Evolutionary conservation across 2,113 vertebrate species (phyloP).

Genomic region (Rhinolophus sinicus): DNA sequence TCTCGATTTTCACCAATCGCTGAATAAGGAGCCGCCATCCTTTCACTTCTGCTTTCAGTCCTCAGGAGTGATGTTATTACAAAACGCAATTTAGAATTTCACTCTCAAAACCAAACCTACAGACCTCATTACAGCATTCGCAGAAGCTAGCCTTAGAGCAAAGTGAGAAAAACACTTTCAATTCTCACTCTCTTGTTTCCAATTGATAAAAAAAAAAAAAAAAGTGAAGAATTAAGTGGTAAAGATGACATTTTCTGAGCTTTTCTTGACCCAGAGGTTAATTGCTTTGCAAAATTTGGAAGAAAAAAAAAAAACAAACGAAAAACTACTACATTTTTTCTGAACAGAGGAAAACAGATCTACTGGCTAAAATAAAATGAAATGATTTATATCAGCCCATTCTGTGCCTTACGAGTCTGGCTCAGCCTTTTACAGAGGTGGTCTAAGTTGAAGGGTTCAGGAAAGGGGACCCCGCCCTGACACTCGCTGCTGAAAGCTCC

Average conservation of each 20-base stretch:
- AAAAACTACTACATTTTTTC: neutral
- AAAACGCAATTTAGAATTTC: conserved; percentile 50
- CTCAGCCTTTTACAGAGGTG: neutral
- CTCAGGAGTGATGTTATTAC: neutral
- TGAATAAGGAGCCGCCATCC: neutral
- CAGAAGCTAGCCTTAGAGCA: neutral
- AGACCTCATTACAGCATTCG: neutral
- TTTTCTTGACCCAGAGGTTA: conserved; percentile 45
- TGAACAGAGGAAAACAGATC: neutral
- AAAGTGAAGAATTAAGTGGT: neutral
- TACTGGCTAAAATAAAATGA: neutral
- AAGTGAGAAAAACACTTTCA: conserved; percentile 16
- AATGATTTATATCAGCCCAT: neutral
- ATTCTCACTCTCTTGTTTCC: conserved; percentile 15
- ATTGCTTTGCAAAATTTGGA: conserved; percentile 17
- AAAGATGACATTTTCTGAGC: conserved; percentile 27
- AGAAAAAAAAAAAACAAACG: neutral
- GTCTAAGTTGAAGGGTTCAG: neutral
- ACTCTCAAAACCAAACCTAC: conserved; percentile 15
- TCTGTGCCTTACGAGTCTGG: neutral
- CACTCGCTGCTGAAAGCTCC: neutral
- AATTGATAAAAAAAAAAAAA: neutral
- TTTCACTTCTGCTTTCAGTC: neutral
- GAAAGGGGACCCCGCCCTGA: neutral
- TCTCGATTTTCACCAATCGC: neutral